Evolutionary conservation across 2,113 vertebrate species (phyloP), one percentile per base, ranked within the genome.

Genomic region (Hiodon tergisus): DNA sequence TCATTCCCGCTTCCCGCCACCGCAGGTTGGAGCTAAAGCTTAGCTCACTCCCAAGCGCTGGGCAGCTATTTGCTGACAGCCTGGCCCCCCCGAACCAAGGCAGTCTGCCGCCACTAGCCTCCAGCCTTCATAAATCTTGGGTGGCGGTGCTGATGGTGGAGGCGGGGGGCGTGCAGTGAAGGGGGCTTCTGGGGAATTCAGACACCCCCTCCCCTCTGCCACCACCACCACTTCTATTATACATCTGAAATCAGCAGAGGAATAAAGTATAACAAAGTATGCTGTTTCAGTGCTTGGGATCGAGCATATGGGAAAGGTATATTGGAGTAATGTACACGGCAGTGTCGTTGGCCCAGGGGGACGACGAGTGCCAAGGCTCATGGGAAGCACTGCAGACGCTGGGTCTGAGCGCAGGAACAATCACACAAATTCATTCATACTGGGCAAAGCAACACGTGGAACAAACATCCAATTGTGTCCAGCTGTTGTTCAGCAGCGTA

Each of bases 61-160:
- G 51, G 58, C 77, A 79, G 78, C 76, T 71, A 75, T 78, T 74
- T 72, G 77, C 73, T 72, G 78, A 79, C 77, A 77, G 71, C 65
- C 62, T 6, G 69, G 70, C 71, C 72, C 73, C 31, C 52, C 54
- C 75, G 78, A 76, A 77, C 50, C 74, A 69, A 57, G 74, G 65
- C 55, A 51, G 71, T 73, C 77, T 67, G 76, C 78, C 72, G 73
- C 78, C 70, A 78, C 47, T 5, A 68, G 72, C 72, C 76, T 72
- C 50, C 69, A 77, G 70, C 76, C 76, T 67, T 61, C 82, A 87
- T 83, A 82, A 78, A 84, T 85, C 78, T 79, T 55, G 62, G 70
- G 70, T 68, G 62, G 70, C 62, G 51, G 76, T 72, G 57, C 61
- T 65, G 71, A 46, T 59, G 77, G 66, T 47, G 58, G 77, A 73